Evolutionary conservation across 2,797 vertebrate species (phyloP).

Genomic region (Sebastes hubbsi): DNA sequence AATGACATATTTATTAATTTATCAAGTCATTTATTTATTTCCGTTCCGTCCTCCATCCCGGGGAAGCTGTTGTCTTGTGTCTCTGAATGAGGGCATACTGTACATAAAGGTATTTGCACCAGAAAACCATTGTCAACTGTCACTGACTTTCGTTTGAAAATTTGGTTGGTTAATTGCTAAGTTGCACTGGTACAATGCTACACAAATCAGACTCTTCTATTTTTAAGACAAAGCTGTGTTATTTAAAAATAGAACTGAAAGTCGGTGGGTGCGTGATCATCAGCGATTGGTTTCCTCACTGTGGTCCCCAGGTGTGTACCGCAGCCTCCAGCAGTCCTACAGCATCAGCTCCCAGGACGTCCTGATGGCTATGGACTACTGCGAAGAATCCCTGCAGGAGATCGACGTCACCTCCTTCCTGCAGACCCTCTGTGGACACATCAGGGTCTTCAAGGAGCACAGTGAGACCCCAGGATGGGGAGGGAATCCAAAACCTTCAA

Average conservation of each 20-base stretch:
- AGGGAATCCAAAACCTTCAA: constrained; percentile 10
- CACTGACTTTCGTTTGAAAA: background rate
- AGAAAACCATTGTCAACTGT: background rate
- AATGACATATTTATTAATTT: too few relatives aligned
- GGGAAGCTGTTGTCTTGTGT: too few relatives aligned
- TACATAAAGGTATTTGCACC: too few relatives aligned
- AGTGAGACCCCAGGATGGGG: constrained; percentile 5
- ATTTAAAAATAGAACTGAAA: too few relatives aligned
- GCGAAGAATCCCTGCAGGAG: constrained; percentile 96
- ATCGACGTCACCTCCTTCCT: constrained; percentile 94
- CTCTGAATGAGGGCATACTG: too few relatives aligned
- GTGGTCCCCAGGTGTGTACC: constrained; percentile 87
- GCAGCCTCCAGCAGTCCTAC: constrained; percentile 92
- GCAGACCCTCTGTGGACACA: constrained; percentile 92
- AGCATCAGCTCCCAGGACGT: constrained; percentile 91
- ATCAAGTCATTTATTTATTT: too few relatives aligned
- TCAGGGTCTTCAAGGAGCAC: constrained; percentile 83
- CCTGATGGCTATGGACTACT: constrained; percentile 94
- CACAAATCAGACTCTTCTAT: too few relatives aligned
- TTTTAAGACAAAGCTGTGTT: too few relatives aligned
- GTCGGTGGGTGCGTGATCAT: too few relatives aligned
- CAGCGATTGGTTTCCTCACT: background rate
- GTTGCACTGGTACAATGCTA: too few relatives aligned
- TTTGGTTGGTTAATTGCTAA: background rate
- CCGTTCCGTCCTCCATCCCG: too few relatives aligned